Percentiles rank a stretch among this genome's conserved stretches.
Conservation (phyloP, 2,888 invertebrate species). For the Periphyllus acericola region DNA sequence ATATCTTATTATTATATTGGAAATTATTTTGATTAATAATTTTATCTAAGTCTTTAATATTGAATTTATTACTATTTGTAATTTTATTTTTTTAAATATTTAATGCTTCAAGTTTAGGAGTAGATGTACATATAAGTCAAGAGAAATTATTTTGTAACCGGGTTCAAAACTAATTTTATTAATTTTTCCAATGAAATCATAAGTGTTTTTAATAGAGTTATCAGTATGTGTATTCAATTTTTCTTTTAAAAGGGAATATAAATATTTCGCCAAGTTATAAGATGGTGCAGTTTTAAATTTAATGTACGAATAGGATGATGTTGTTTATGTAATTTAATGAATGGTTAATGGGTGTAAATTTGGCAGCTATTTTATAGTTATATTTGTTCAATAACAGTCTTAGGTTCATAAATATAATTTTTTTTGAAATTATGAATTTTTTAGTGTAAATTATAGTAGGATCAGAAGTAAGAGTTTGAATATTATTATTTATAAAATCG, state of each 20-base stretch:
- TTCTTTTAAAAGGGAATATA: neutral
- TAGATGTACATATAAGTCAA: too few relatives aligned
- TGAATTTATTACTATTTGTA: neutral
- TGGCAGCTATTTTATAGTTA: neutral
- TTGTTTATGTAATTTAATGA: conserved; percentile 1
- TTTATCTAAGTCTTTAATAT: neutral
- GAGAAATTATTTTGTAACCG: neutral
- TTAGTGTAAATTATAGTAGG: neutral
- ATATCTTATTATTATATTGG: conserved; percentile 3
- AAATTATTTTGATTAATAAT: neutral
- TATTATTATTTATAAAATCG: neutral
- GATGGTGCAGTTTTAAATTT: neutral
- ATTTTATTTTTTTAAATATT: neutral
- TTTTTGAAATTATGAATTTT: neutral
- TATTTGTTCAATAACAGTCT: neutral
- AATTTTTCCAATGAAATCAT: neutral
- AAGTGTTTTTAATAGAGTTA: neutral
- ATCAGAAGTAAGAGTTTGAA: neutral
- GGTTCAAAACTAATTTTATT: neutral
- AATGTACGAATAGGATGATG: neutral
- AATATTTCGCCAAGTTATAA: neutral
- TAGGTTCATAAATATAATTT: neutral
- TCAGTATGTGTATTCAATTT: neutral
- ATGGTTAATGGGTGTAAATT: too few relatives aligned
- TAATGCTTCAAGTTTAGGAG: too few relatives aligned